Evolutionary conservation across 1,140 invertebrate genomes (phyloP).

Genomic region (Araneus ventricosus): DNA sequence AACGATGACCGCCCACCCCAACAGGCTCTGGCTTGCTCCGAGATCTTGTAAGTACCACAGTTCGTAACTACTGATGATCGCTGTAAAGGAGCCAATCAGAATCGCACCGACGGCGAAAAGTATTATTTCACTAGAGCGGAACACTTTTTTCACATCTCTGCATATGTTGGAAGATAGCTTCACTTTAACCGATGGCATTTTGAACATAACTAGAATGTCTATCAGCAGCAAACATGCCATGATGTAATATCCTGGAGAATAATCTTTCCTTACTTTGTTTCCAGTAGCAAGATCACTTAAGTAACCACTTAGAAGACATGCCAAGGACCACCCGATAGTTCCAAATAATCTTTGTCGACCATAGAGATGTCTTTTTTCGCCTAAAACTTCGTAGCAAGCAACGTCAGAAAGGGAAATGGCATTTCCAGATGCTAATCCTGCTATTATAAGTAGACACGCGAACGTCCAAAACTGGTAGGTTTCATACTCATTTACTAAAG

Average conservation of each 20-base stretch:
- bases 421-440: conserved; percentile 62
- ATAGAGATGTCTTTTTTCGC: conserved; percentile 81
- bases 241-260: conserved; percentile 88
- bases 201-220: conserved; percentile 82
- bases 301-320: conserved; percentile 87
- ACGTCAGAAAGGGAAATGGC: conserved; percentile 29
- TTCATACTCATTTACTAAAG: conserved; percentile 3
- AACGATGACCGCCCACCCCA: conserved; percentile 88
- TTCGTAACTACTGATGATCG: conserved; percentile 92
- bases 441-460: conserved; percentile 70
- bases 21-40: conserved; percentile 84
- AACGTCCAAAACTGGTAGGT: conserved; percentile 76
- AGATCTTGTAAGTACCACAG: conserved; percentile 78
- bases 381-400: conserved; percentile 75
- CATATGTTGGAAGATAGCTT: conserved; percentile 18
- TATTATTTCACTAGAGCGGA: conserved; percentile 84
- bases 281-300: conserved; percentile 87
- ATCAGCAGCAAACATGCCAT: conserved; percentile 80
- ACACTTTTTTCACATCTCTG: conserved; percentile 83
- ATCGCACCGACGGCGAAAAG: conserved; percentile 89
- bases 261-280: conserved; percentile 85
- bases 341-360: conserved; percentile 89
- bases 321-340: conserved; percentile 88
- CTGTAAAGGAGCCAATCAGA: conserved; percentile 89
- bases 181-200: neutral